Evolutionary conservation across 2,797 vertebrate genomes (phyloP), one percentile per base, ranked within the genome.

Genomic region (Gephyroberyx darwinii): DNA sequence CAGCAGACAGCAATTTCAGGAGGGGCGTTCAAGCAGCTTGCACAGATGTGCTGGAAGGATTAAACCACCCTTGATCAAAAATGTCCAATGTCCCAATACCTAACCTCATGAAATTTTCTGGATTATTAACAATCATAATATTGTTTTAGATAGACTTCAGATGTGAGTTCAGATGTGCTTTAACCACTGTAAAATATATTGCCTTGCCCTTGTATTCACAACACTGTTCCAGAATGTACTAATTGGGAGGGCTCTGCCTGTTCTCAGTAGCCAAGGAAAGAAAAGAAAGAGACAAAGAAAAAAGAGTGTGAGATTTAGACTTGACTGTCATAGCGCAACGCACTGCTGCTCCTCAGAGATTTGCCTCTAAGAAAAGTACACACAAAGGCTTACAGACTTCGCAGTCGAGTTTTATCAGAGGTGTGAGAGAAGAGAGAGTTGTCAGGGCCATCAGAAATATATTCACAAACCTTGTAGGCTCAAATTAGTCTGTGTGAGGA

Each of bases 111-210:
- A 67, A 26, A 47, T 76, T 84, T 70, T 64, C 74, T 71, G 65
- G 67, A 84, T 88, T 84, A 74, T 80, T 79, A 86, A 80, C 60
- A 69, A 85, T 69, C 71, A 70, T 75, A 77, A 78, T 66, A 70
- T 78, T 73, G 78, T 86, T 66, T 84, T 74, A 80, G 59, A 79
- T 74, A 79, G 56, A 69, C 70, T 75, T n/a, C n/a, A n/a, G 82
- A 78, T 72, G 73, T 35, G 20, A 77, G 83, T 82, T 88, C 70
- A 85, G 77, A 84, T 88, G 65, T 55, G 80, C 77, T 84, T 74
- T 84, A 88, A 82, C 77, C 85, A 89, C 83, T 88, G 86, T 85
- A 90, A 88, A 91, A 88, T 88, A 83, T 85, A 90, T 90, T 92
- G 85, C 80, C 69, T 65, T 55, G 75, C 76, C 26, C 26, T 26